Conservation (phyloP, 92 coral and sea anemone genomes). For the Paramuricea clavata region DNA sequence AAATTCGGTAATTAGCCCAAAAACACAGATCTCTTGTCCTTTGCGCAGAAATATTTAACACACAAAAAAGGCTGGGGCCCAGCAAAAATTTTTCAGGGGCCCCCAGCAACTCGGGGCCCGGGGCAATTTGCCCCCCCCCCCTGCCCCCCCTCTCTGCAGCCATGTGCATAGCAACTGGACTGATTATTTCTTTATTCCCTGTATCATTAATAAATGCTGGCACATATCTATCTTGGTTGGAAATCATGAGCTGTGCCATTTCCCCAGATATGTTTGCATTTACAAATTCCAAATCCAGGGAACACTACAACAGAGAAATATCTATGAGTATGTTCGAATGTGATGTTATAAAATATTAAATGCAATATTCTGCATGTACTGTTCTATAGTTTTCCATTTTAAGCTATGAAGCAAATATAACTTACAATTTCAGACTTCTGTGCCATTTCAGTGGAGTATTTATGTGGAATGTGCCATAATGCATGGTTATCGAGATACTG, state of each 20-base stretch:
- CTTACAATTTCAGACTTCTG: constrained; percentile 63
- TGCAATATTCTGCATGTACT: too few species aligned
- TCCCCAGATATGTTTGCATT: constrained; percentile 65
- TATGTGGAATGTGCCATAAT: constrained; percentile 49
- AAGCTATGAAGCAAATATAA: background rate
- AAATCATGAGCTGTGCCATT: constrained; percentile 57
- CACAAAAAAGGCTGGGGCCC: too few species aligned
- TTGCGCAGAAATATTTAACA: too few species aligned
- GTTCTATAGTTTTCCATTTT: background rate
- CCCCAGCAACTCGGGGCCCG: too few species aligned
- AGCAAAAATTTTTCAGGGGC: too few species aligned
- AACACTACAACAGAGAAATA: constrained; percentile 54
- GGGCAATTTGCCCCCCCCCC: too few species aligned
- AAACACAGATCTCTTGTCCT: too few species aligned
- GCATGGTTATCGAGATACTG: constrained; percentile 31
- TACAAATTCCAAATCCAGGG: constrained; percentile 55
- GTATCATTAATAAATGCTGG: constrained; percentile 4
- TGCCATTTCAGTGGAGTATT: constrained; percentile 50
- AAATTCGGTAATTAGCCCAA: too few species aligned
- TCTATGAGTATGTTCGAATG: background rate
- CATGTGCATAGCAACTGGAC: constrained; percentile 59
- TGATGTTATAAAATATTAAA: background rate
- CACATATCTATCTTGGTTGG: constrained; percentile 56
- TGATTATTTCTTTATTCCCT: constrained; percentile 36
- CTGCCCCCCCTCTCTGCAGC: too few species aligned